Percentiles rank a stretch among this genome's conserved stretches.
Evolutionary conservation across 2,888 invertebrate genomes (phyloP).

Genomic region (Coleophora deauratella): DNA sequence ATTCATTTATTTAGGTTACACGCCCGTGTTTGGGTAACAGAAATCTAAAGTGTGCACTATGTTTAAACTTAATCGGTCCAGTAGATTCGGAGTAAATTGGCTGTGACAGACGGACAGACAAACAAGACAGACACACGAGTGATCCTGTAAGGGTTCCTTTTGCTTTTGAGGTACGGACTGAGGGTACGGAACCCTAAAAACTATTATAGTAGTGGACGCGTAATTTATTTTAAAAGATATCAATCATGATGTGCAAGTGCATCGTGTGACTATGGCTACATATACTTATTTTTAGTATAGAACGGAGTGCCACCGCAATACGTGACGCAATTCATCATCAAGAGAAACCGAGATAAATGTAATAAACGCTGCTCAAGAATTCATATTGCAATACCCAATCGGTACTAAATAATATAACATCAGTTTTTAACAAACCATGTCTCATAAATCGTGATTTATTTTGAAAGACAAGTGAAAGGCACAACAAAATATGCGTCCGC

Average conservation of each 20-base stretch:
- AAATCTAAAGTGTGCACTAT: too few relatives aligned
- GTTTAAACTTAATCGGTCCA: too few relatives aligned
- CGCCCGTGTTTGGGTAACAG: too few relatives aligned
- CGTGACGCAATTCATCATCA: conserved; percentile 15
- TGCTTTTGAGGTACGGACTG: too few relatives aligned
- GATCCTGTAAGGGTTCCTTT: too few relatives aligned
- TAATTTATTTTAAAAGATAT: too few relatives aligned
- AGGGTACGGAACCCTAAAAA: too few relatives aligned
- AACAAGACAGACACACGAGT: too few relatives aligned
- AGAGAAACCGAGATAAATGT: conserved; percentile 32
- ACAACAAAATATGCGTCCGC: conserved; percentile 14
- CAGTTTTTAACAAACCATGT: conserved; percentile 19
- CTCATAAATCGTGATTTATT: conserved; percentile 18
- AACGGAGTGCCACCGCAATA: conserved; percentile 9
- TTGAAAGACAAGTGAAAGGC: conserved; percentile 23
- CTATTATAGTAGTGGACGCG: too few relatives aligned
- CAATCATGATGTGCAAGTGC: not conserved
- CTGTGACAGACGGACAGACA: too few relatives aligned
- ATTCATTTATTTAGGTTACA: too few relatives aligned
- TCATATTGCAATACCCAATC: conserved; percentile 24
- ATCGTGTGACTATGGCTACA: conserved; percentile 25
- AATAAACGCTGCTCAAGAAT: conserved; percentile 27
- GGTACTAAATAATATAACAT: conserved; percentile 22
- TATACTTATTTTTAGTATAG: conserved; percentile 1
- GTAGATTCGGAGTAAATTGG: too few relatives aligned